Base-by-base conservation (phyloP, 1,140 invertebrate species). In the Solen grandis region DNA sequence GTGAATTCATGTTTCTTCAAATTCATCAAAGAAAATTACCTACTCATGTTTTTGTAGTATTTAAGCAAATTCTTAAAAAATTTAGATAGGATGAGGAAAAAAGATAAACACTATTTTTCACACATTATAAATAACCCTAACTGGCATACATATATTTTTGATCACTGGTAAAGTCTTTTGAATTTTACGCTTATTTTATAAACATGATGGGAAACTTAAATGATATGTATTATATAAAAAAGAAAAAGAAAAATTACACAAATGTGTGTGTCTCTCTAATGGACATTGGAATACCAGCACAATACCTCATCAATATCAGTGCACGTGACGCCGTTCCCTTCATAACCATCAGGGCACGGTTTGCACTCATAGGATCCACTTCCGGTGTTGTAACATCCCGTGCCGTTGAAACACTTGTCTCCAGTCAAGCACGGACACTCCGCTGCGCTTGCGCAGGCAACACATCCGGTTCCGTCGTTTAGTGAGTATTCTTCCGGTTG, bases 321-420 rank as follows among this genome's bases (percentile, higher is more conserved):
- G 81, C 88, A 90, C 13, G 83, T 84, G 14, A 81, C 66, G 0
- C 97, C 97, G 90, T 98, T 95, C 25, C 97, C 97, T n/a, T 94
- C 92, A 90, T 95, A 97, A n/a, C 97, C 97, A 19, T 91, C 72
- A 0, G 97, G 97, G 93, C 97, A 98, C 0, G 95, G 90, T 3
- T 95, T 96, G 91, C 97, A 98, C 0, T 80, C 94, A 83, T 82
- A 74, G 5, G 36, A 54, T 31, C 83, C 83, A 78, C 38, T 29
- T 13, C 79, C 84, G 46, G 70, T 86, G 60, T 89, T 88, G 50
- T 81, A 86, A 72, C 88, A 89, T 0, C 62, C 63, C 25, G 55
- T 80, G 8, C 77, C 77, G 52, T 63, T 72, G 25, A 63, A 72
- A 25, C 77, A 80, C 55, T 80, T 80, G 55, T 80, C 66, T 8